phyloP scores from a whole-genome alignment of 2,888 invertebrate genomes.

The Agrochola litura region DNA sequence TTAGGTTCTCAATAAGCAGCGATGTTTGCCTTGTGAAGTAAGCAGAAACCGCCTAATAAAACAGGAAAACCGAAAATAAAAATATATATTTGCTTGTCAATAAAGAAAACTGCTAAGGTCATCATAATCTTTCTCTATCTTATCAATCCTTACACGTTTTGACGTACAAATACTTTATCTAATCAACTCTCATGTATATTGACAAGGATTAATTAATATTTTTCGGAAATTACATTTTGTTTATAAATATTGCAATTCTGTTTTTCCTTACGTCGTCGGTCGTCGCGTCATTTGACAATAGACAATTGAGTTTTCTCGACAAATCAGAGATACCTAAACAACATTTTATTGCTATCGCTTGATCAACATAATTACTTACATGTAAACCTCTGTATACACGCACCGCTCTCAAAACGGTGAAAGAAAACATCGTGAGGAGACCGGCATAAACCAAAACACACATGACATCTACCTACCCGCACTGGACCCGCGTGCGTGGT shows the following conservation, averaged over 20 bases:
- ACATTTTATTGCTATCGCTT: slow-evolving; percentile 11
- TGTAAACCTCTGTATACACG: not conserved
- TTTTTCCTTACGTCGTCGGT: not conserved
- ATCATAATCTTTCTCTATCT: slow-evolving; percentile 24
- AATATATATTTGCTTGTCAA: not conserved
- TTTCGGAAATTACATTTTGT: slow-evolving; percentile 25
- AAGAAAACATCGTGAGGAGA: too few relatives aligned
- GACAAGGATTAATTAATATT: slow-evolving; percentile 31
- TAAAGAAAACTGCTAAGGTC: slow-evolving; percentile 1
- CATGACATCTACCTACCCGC: too few relatives aligned
- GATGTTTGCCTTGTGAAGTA: not conserved
- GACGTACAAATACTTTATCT: slow-evolving; percentile 27
- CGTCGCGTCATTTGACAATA: not conserved
- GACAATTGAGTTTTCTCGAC: not conserved
- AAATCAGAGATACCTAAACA: not conserved
- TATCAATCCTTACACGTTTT: slow-evolving; percentile 37
- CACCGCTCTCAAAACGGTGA: too few relatives aligned
- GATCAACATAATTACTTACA: slow-evolving; percentile 6
- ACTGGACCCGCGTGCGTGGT: too few relatives aligned
- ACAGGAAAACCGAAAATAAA: slow-evolving; percentile 11
- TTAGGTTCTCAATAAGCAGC: not conserved
- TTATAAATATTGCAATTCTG: slow-evolving; percentile 41
- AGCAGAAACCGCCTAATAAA: not conserved
- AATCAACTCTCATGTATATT: slow-evolving; percentile 25
- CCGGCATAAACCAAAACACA: too few relatives aligned